A percentile compares a stretch with the other conserved stretches of the same genome.
Evolutionary conservation across 2,888 invertebrate genomes (phyloP).

Genomic region (Lysandra coridon): DNA sequence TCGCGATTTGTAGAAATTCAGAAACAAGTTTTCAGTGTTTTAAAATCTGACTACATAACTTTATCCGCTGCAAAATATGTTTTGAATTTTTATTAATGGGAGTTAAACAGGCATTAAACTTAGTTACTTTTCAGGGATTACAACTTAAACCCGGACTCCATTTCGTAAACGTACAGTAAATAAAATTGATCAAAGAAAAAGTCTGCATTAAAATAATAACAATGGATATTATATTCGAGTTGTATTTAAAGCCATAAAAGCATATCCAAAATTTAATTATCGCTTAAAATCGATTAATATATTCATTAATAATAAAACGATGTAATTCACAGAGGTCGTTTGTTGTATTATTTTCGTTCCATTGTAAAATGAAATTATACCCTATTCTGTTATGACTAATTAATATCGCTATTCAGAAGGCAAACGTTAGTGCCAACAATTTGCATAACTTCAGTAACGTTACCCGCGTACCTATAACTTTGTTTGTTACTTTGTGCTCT

Average conservation of each 20-base stretch:
- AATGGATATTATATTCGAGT: background rate
- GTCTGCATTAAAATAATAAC: background rate
- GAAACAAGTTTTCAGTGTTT: too few species aligned
- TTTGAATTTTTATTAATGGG: too few species aligned
- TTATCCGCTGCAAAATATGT: too few species aligned
- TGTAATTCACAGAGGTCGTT: background rate
- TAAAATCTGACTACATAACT: too few species aligned
- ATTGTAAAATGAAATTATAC: conserved; percentile 8
- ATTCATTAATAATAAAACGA: conserved; percentile 23
- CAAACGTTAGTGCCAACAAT: conserved; percentile 12
- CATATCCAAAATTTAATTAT: conserved; percentile 21
- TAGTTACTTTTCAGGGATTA: too few species aligned
- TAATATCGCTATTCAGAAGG: background rate
- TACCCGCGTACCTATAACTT: background rate
- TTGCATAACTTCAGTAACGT: background rate
- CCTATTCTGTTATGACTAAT: conserved; percentile 25
- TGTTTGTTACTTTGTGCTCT: background rate
- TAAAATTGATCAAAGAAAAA: background rate
- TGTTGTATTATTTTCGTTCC: conserved; percentile 1
- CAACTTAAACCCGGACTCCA: too few species aligned
- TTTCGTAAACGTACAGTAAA: too few species aligned
- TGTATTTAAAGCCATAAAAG: background rate
- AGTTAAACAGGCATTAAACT: too few species aligned
- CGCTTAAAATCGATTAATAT: conserved; percentile 15
- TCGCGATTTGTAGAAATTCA: background rate